Evolutionary conservation across 2,113 vertebrate genomes (phyloP), one percentile per base, ranked within the genome.

Genomic region (Nannospalax galili): DNA sequence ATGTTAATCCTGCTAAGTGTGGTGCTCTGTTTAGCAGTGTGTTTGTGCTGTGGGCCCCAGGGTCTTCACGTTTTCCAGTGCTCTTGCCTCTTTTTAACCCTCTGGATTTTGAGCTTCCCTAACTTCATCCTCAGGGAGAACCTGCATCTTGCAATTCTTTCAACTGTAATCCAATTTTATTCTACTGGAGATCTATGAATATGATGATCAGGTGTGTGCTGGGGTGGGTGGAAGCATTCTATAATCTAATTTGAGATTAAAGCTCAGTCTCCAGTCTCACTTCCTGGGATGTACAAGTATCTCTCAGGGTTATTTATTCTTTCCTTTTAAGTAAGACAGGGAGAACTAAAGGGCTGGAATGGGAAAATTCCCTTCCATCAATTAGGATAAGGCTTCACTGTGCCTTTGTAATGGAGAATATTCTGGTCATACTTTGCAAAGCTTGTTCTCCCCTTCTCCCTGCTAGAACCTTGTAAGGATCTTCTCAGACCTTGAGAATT

Each of bases 401-500:
- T 35, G 22, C 0, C 19, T 74, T 64, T 56, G 28, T 70, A 40
- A 15, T 52, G 15, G 37, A 79, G 17, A 77, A n/a, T 48, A 56
- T 30, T 42, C 52, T 78, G 64, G 48, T 35, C 16, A 22, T 73
- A 26, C 58, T 87, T 78, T 60, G 37, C 37, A n/a, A 8, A 37
- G 32, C 65, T 65, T 64, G 20, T 40, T 65, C 16, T 78, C 90
- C 37, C 22, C 20, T 77, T 88, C 48, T 28, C 14, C 60, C 42
- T 58, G 14, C 72, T 12, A 82, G 26, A 67, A 5, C 17, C 52
- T 14, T 26, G 42, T 32, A 64, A 69, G 26, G 26, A 72, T 48
- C 52, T 8, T 73, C 73, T n/a, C 93, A n/a, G 73, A 77, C 30
- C n/a, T 67, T 92, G 89, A 90, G 81, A 67, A 86, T 58, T 40